Evolutionary conservation across 2,113 vertebrate species (phyloP).

Genomic region (Cyanoderma ruficeps): DNA sequence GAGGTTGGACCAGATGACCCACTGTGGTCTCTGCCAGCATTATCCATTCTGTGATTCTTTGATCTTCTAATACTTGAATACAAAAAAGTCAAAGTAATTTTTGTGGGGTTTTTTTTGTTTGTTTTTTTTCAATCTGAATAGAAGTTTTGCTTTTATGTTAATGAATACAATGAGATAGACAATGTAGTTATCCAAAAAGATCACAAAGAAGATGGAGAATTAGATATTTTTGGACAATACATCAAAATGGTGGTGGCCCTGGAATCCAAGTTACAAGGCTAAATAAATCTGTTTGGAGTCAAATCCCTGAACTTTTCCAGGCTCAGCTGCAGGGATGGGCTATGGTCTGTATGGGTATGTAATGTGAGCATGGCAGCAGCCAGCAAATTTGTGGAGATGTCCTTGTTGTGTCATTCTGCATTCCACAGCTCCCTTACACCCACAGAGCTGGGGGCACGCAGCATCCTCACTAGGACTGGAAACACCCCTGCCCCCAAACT

Average conservation of each 20-base stretch:
- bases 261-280: neutral
- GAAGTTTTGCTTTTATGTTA: neutral
- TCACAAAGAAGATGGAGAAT: neutral
- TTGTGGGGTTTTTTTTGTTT: neutral
- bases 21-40: neutral
- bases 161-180: neutral
- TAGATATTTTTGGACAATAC: neutral
- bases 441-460: neutral
- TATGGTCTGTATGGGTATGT: neutral
- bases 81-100: neutral
- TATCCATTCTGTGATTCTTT: neutral
- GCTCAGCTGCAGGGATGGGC: neutral
- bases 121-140: neutral
- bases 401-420: neutral
- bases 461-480: accelerated
- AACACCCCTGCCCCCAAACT: neutral
- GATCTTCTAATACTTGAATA: neutral
- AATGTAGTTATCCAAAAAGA: neutral
- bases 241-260: neutral
- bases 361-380: neutral
- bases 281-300: neutral
- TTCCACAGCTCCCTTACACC: neutral
- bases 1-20: neutral
- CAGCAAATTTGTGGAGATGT: neutral
- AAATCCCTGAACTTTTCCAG: neutral